These are phyloP conservation scores for Ciconia nigra DNA, from an alignment of 2,797 vertebrate genomes.

Conservation along the genomic window DNA sequence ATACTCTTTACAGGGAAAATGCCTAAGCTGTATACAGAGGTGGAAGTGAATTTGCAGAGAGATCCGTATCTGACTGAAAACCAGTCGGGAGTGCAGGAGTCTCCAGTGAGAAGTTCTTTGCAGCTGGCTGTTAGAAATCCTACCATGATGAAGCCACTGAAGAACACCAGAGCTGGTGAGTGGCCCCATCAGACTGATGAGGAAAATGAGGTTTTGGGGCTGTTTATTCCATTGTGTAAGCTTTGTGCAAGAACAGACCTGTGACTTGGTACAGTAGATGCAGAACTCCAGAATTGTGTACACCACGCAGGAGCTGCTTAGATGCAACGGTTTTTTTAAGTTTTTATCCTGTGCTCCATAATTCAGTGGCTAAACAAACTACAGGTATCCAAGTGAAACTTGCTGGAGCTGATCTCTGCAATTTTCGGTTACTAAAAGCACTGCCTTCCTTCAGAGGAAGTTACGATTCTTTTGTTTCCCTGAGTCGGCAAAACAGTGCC, in stretches of 20 bases:
- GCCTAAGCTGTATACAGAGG: not conserved
- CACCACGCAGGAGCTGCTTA: not conserved
- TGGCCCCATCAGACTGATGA: not conserved
- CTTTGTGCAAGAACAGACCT: not conserved
- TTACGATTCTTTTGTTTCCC: not conserved
- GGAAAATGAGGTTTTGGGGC: constrained; percentile 17
- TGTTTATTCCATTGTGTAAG: constrained; percentile 58
- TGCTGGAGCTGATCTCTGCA: not conserved
- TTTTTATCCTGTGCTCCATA: not conserved
- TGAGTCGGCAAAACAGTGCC: not conserved
- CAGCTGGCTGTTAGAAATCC: not conserved
- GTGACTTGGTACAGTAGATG: not conserved
- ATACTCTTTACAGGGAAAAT: constrained; percentile 10
- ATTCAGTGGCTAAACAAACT: not conserved
- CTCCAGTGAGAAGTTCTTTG: not conserved
- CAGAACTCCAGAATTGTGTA: not conserved
- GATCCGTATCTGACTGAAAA: not conserved
- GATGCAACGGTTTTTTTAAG: rapidly evolving
- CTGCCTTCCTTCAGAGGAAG: not conserved
- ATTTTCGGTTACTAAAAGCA: not conserved
- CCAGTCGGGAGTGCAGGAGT: not conserved
- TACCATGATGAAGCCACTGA: not conserved
- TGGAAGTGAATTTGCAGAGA: not conserved
- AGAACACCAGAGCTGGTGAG: not conserved
- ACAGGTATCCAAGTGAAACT: not conserved